Conservation (phyloP, 2,888 invertebrate genomes). For the Nyleta sp. region DNA sequence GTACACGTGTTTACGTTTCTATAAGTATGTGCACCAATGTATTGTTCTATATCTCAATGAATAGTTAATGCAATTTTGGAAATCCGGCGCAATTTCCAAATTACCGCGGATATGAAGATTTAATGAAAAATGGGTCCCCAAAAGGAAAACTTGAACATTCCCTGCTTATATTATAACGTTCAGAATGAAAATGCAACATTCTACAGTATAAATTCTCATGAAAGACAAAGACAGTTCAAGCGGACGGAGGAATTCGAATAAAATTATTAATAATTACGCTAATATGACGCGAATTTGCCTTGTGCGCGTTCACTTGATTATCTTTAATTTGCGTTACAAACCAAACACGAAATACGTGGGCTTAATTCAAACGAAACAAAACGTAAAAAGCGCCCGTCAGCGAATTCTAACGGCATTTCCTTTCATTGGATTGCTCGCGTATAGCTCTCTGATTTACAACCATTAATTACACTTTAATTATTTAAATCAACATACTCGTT, state of each 20-base stretch:
- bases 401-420: neutral
- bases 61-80: constrained; percentile 10
- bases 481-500: constrained; percentile 30
- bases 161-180: too few species aligned
- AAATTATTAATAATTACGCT: too few species aligned
- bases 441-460: constrained; percentile 11
- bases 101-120: neutral
- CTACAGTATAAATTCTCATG: too few species aligned
- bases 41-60: constrained; percentile 3
- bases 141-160: too few species aligned
- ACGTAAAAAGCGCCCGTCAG: neutral
- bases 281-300: too few species aligned
- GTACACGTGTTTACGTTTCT: constrained; percentile 10
- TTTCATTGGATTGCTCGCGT: neutral
- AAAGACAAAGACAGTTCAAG: too few species aligned
- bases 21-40: neutral
- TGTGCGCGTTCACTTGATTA: neutral
- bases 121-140: too few species aligned
- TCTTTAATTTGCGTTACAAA: constrained; percentile 1
- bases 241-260: too few species aligned
- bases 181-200: too few species aligned
- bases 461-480: constrained; percentile 20
- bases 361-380: neutral
- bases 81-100: neutral
- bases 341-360: neutral